Conservation (phyloP, 2,797 vertebrate genomes). For the Ataeniobius toweri region DNA sequence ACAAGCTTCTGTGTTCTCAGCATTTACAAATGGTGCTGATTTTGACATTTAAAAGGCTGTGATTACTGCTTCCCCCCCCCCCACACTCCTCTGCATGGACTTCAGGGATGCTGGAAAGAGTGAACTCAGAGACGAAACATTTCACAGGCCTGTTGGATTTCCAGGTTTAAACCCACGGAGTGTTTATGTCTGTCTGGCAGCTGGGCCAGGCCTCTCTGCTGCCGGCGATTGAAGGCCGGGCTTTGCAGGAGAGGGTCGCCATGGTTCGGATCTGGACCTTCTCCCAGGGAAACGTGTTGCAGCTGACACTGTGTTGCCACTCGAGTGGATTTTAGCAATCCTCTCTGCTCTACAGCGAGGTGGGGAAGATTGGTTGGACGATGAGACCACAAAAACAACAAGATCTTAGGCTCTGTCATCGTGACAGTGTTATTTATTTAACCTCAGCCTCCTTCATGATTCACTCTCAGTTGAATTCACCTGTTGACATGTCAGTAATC, state of each 20-base stretch:
- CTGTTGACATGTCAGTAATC: constrained; percentile 30
- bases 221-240: constrained; percentile 52
- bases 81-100: constrained; percentile 29
- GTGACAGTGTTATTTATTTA: constrained; percentile 6
- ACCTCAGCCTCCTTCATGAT: constrained; percentile 12
- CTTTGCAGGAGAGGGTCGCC: constrained; percentile 41
- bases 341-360: constrained; percentile 20
- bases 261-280: constrained; percentile 47
- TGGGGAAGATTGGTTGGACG: constrained; percentile 11
- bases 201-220: constrained; percentile 45
- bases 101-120: constrained; percentile 69
- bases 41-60: constrained; percentile 39
- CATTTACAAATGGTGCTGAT: constrained; percentile 13
- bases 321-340: constrained; percentile 14
- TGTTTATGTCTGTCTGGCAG: constrained; percentile 76
- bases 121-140: constrained; percentile 71
- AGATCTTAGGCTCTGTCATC: constrained; percentile 1
- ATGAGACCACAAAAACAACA: constrained; percentile 12
- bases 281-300: constrained; percentile 42
- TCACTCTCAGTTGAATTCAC: constrained; percentile 10
- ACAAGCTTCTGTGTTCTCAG: constrained; percentile 19
- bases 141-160: constrained; percentile 67
- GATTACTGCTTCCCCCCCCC: constrained; percentile 23
- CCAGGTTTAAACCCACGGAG: constrained; percentile 59
- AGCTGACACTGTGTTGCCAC: constrained; percentile 33